Evolutionary conservation across 2,888 invertebrate species (phyloP).

Genomic region (Malthinus flaveolus): DNA sequence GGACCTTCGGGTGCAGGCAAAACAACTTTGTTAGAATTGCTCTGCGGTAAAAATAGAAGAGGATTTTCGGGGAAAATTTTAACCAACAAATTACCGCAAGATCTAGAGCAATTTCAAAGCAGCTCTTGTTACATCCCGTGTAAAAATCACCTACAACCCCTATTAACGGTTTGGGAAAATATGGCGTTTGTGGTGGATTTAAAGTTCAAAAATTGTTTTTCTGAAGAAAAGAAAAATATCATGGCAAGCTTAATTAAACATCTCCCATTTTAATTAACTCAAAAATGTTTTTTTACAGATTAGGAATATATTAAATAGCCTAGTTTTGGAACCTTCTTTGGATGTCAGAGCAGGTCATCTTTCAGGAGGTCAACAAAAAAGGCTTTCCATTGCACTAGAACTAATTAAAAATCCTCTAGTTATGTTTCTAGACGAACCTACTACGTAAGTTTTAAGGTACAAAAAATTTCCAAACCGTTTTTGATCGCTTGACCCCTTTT

Average conservation of each 20-base stretch:
- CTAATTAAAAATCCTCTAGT: slow-evolving; percentile 93
- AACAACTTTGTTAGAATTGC: slow-evolving; percentile 15
- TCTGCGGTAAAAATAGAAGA: slow-evolving; percentile 10
- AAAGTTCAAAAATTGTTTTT: slow-evolving; percentile 72
- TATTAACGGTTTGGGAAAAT: slow-evolving; percentile 78
- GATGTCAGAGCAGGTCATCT: slow-evolving; percentile 77
- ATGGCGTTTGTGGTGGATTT: slow-evolving; percentile 86
- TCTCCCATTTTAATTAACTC: neutral
- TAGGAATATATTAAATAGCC: slow-evolving; percentile 80
- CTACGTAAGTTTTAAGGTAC: slow-evolving; percentile 66
- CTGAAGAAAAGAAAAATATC: slow-evolving; percentile 69
- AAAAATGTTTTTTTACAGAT: slow-evolving; percentile 64
- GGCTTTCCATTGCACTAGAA: slow-evolving; percentile 92
- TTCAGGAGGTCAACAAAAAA: slow-evolving; percentile 92
- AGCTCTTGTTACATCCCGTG: slow-evolving; percentile 20
- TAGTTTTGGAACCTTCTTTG: slow-evolving; percentile 79
- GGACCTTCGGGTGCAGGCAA: slow-evolving; percentile 22
- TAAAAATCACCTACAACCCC: slow-evolving; percentile 16
- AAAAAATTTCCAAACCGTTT: too few species aligned
- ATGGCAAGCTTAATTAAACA: slow-evolving; percentile 43
- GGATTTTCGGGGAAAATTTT: slow-evolving; percentile 10
- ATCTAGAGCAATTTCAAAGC: slow-evolving; percentile 14
- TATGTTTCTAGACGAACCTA: slow-evolving; percentile 95
- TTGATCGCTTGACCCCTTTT: too few species aligned
- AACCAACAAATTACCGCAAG: neutral